Base-by-base conservation (phyloP, 2,797 vertebrate genomes). In the Lacerta agilis region DNA sequence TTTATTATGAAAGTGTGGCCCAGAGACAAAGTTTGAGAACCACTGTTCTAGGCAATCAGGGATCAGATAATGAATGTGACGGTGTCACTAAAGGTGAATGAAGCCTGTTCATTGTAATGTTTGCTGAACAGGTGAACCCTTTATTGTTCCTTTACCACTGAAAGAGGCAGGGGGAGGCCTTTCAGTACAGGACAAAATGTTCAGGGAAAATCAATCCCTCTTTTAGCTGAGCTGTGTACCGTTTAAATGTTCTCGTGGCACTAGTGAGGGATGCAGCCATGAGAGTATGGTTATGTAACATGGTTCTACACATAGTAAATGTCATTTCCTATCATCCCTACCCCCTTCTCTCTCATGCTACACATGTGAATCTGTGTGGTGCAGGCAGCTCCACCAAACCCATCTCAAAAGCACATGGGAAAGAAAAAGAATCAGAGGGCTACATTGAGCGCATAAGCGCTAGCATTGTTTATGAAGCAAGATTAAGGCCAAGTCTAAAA, bases 381-480 rank as follows among this genome's bases (percentile, higher is more conserved):
- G 78, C 1, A 8, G 83, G 25, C 18, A 72, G 45, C 36, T 73
- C 79, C 45, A 25, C 69, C 72, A 66, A 36, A 78, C 1, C 27
- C 71, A 75, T 71, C 64, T 79, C 49, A 66, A 85, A 33, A 89
- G 83, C 29, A 23, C 3, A 4, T 69, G 45, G 41, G 79, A 72
- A 69, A 82, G n/a, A 41, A 88, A 75, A 73, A 81, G 83, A 85
- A 83, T 10, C 9, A 69, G 49, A 15, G 27, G 80, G 72, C 83
- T n/a, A 27, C 45, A 86, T 43, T 0, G 0, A 87, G 73, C 33
- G 66, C 0, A 0, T 7, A 7, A 49, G 69, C 8, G 64, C 72
- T 20, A 66, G 2, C 0, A 3, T 10, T 92, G 91, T 1, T 4
- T 90, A 77, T 69, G 75, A 61, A 93, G 89, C 36, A 86, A 80